phyloP scores from a whole-genome alignment of 2,113 vertebrate species.

The Geococcyx californianus region DNA sequence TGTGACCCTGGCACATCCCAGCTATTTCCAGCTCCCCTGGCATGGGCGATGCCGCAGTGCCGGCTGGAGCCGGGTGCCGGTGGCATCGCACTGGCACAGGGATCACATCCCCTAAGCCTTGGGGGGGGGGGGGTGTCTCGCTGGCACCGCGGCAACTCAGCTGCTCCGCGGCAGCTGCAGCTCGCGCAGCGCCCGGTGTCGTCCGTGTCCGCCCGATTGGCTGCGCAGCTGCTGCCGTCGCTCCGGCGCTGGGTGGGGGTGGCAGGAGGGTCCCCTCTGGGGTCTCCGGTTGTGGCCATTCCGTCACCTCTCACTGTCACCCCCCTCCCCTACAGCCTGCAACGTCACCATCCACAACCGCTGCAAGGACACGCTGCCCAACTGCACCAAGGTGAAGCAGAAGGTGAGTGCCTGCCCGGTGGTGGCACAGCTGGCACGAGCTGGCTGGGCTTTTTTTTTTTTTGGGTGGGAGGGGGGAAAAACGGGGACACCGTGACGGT shows the following conservation, averaged over 20 bases:
- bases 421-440: background rate
- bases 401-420: slow-evolving; percentile 77
- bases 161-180: background rate
- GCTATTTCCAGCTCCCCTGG: too few relatives aligned
- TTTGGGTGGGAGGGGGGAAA: too few relatives aligned
- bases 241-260: background rate
- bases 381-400: slow-evolving; percentile 94
- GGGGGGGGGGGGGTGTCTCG: too few relatives aligned
- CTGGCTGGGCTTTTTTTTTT: background rate
- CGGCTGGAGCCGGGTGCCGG: too few relatives aligned
- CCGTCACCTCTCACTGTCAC: background rate
- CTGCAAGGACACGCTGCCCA: slow-evolving; percentile 90
- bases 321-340: slow-evolving; percentile 81
- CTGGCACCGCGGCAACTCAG: background rate
- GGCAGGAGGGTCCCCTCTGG: background rate
- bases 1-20: background rate
- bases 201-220: background rate
- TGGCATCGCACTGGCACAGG: background rate
- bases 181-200: background rate
- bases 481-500: background rate
- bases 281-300: background rate
- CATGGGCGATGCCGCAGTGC: too few relatives aligned
- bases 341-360: slow-evolving; percentile 95
- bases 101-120: background rate
- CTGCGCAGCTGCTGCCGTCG: background rate